Percentiles rank a stretch among this genome's conserved stretches.
These are phyloP conservation scores for Hoplias malabaricus DNA, from an alignment of 2,113 vertebrate genomes.

Conservation along the genomic window DNA sequence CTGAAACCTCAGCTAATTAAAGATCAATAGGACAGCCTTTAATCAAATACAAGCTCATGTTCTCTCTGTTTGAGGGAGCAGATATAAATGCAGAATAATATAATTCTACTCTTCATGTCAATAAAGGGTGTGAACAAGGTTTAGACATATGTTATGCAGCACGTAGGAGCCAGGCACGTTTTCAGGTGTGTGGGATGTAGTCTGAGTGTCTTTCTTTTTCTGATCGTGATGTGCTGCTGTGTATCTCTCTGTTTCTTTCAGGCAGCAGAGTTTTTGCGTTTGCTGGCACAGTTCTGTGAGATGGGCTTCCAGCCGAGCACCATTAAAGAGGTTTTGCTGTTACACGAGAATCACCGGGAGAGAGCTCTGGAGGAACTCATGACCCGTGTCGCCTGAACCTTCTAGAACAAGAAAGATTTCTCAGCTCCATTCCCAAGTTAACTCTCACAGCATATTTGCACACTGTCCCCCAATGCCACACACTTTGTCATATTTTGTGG, in stretches of 20 bases:
- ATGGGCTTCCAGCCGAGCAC: slow-evolving; percentile 94
- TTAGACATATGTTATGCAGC: background rate
- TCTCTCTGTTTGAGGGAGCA: too few species aligned
- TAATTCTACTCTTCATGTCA: too few species aligned
- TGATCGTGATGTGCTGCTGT: background rate
- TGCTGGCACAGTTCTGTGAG: slow-evolving; percentile 90
- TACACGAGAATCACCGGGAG: slow-evolving; percentile 87
- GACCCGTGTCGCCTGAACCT: slow-evolving; percentile 69
- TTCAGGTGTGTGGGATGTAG: background rate
- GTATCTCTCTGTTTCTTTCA: slow-evolving; percentile 56
- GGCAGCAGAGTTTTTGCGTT: slow-evolving; percentile 88
- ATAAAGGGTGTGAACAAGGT: too few species aligned
- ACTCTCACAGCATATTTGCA: background rate
- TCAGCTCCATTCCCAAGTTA: background rate
- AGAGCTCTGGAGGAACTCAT: slow-evolving; percentile 91
- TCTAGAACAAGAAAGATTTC: background rate
- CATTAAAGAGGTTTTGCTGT: slow-evolving; percentile 93
- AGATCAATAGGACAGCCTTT: background rate
- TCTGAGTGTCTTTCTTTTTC: background rate
- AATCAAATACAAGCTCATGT: background rate
- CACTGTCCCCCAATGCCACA: background rate
- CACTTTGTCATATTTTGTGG: background rate
- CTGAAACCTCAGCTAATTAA: background rate
- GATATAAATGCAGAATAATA: too few species aligned
- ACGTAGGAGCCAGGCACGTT: background rate